phyloP scores from a whole-genome alignment of 2,888 invertebrate species.

The Ectemnius cavifrons region DNA sequence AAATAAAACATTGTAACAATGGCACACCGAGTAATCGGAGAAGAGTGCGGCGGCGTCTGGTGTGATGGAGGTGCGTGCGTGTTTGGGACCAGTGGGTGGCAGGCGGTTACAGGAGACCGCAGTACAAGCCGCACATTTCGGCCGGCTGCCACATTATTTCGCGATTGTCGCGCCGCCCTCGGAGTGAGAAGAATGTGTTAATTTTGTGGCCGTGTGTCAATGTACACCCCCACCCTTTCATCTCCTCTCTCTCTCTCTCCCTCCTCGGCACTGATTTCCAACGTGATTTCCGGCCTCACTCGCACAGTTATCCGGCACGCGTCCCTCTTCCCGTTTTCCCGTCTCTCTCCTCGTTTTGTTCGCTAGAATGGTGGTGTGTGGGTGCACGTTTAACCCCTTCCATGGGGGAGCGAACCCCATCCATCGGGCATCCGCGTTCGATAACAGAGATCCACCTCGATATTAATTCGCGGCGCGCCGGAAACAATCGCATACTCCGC shows the following conservation, averaged over 20 bases:
- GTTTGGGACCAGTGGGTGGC: too few relatives aligned
- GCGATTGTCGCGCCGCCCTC: constrained; percentile 72
- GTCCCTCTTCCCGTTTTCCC: not conserved
- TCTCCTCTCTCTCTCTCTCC: not conserved
- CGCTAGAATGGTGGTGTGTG: not conserved
- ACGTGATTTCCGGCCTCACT: not conserved
- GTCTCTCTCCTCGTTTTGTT: not conserved
- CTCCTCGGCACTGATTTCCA: not conserved
- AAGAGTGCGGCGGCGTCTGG: constrained; percentile 16
- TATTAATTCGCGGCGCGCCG: constrained; percentile 45
- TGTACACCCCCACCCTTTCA: constrained; percentile 50
- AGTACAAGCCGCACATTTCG: constrained; percentile 74
- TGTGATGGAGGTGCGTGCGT: constrained; percentile 46
- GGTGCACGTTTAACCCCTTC: too few relatives aligned
- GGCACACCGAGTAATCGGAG: constrained; percentile 38
- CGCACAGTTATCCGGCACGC: not conserved
- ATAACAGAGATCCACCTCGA: constrained; percentile 49
- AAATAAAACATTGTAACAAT: too few relatives aligned
- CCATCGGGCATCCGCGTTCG: constrained; percentile 30
- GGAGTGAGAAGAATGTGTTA: constrained; percentile 75
- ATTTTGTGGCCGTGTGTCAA: constrained; percentile 73
- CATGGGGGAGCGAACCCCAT: constrained; percentile 6
- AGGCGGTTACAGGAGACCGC: constrained; percentile 69
- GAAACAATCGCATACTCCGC: constrained; percentile 36
- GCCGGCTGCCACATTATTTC: constrained; percentile 73